A percentile compares a stretch with the other conserved stretches of the same genome.
Conservation (phyloP, 2,888 invertebrate genomes). For the Drosophila anomalipes region DNA sequence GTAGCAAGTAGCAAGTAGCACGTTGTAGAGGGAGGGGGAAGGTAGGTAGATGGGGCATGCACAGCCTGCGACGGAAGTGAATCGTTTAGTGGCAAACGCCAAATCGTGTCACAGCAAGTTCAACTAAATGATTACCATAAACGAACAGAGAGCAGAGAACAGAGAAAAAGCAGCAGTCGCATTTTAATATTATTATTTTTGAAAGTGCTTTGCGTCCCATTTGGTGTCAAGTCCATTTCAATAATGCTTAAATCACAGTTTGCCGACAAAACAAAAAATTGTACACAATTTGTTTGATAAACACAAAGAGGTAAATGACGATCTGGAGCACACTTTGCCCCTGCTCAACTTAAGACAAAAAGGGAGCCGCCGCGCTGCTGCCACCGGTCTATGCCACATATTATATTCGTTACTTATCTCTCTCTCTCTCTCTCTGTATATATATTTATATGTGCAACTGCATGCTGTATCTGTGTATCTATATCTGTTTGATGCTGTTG, state of each 20-base stretch:
- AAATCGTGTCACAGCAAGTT: conserved; percentile 19
- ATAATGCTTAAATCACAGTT: conserved; percentile 49
- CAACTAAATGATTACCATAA: conserved; percentile 41
- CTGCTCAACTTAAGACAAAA: conserved; percentile 13
- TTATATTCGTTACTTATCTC: conserved; percentile 13
- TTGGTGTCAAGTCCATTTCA: conserved; percentile 80
- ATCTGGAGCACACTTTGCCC: conserved; percentile 1
- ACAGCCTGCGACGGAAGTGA: conserved; percentile 39
- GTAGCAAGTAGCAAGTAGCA: background rate
- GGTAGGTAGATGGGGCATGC: background rate
- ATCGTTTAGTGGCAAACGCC: conserved; percentile 32
- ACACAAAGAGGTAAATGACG: conserved; percentile 62
- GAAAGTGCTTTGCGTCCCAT: conserved; percentile 61
- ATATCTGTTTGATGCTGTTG: background rate
- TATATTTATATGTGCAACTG: conserved; percentile 16
- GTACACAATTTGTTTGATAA: conserved; percentile 66
- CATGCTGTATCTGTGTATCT: conserved; percentile 11
- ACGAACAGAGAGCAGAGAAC: conserved; percentile 33
- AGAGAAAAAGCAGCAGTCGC: conserved; percentile 39
- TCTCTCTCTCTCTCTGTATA: background rate
- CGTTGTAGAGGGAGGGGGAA: background rate
- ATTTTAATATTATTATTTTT: conserved; percentile 49
- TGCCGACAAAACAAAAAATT: conserved; percentile 16
- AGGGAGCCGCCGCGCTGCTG: conserved; percentile 38
- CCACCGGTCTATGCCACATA: conserved; percentile 60